Base-by-base conservation (phyloP, 2,797 vertebrate genomes). In the Percopsis omiscomaycus region DNA sequence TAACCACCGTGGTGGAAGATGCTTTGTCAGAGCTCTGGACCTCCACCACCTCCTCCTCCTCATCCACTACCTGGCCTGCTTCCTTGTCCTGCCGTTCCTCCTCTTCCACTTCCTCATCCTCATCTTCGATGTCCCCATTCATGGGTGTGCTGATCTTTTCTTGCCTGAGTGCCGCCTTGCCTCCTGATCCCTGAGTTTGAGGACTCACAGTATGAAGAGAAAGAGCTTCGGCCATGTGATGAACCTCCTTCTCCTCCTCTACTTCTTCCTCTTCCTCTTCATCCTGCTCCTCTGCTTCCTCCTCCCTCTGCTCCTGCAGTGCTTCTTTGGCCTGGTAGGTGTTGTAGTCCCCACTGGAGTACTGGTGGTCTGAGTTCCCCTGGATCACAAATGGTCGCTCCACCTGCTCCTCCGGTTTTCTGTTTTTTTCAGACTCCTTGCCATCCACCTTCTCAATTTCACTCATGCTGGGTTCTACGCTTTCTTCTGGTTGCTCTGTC, bases 1-100 rank as follows among this genome's bases (percentile, higher is more conserved):
- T 95, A 0, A 95, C 92, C 66, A 95, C 93, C 0, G 95, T 95
- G 0, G 94, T 93, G 13, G 92, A 94, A 51, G 94, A 94, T 0
- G 92, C 91, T 87, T 94, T 95, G 0, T 92, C 91, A 52, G 94
- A 94, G 79, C 86, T 84, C 3, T 53, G 76, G 12, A 91, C 91
- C 30, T 84, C 84, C 11, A 88, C 89, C 10, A 88, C 85, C 2
- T 88, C 88, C 4, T 87, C 85, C n/a, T 80, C 79, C 4, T 84
- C 75, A 0, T 77, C 79, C 4, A 54, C 78, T 76, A 92, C 80
- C 42, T 75, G 79, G 28, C 69, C 78, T 10, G 75, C 81, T 13
- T 72, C 71, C 11, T 80, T 80, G 0, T 84, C 79, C 1, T 82
- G 78, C 13, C 83, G 75, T 1, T 73, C 77, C 16, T 77, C 74